These are phyloP conservation scores for Zootoca vivipara DNA, from an alignment of 2,113 vertebrate species.

Conservation along the genomic window DNA sequence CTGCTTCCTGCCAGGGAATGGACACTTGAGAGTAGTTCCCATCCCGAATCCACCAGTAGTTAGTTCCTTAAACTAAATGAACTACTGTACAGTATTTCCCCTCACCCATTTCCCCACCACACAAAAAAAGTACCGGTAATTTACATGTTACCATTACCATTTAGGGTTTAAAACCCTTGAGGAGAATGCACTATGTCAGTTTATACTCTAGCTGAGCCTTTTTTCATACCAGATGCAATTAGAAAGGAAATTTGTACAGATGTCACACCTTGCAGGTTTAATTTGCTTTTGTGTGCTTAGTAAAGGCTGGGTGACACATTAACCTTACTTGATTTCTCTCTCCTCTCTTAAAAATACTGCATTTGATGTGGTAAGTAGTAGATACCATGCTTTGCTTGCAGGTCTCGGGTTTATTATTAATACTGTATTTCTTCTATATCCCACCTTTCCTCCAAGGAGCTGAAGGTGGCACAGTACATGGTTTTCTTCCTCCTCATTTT, in stretches of 20 bases:
- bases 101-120: neutral
- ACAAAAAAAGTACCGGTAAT: neutral
- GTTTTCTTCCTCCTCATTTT: no score
- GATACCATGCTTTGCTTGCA: neutral
- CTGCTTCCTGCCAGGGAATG: neutral
- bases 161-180: neutral
- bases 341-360: neutral
- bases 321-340: neutral
- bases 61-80: neutral
- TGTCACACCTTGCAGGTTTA: neutral
- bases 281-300: neutral
- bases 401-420: neutral
- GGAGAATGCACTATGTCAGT: no score
- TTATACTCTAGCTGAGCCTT: no score
- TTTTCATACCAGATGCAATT: neutral
- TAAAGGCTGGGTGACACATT: neutral
- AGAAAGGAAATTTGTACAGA: neutral
- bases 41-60: no score
- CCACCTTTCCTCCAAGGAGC: no score
- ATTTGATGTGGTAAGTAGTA: neutral
- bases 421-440: no score
- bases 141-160: neutral
- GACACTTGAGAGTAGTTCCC: neutral
- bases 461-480: no score
- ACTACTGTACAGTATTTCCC: no score